A percentile compares a stretch with the other conserved stretches of the same genome.
Conservation (phyloP, 2,888 invertebrate species). For the Limnephilus marmoratus region DNA sequence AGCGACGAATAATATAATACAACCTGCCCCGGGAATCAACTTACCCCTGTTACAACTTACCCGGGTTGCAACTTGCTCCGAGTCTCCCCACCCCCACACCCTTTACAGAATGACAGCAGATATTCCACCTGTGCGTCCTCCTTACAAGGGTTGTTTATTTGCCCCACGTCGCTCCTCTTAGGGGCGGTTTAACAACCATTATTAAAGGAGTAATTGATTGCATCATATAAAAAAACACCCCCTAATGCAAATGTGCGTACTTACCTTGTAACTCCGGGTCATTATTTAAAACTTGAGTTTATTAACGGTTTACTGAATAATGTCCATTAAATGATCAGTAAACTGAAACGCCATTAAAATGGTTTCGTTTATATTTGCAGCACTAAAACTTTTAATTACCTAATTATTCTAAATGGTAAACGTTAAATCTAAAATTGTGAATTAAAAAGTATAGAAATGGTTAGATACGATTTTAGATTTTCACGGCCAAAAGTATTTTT, state of each 20-base stretch:
- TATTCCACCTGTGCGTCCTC: slow-evolving; percentile 29
- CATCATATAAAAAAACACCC: slow-evolving; percentile 24
- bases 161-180: slow-evolving; percentile 20
- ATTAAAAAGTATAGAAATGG: neutral
- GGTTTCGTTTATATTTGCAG: neutral
- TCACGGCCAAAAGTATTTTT: no score
- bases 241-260: neutral
- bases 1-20: slow-evolving; percentile 30
- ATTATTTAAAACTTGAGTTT: neutral
- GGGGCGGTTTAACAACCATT: slow-evolving; percentile 39
- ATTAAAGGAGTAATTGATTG: slow-evolving; percentile 43
- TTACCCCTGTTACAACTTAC: neutral
- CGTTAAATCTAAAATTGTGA: neutral
- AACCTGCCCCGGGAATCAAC: slow-evolving; percentile 2
- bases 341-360: neutral
- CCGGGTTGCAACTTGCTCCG: neutral
- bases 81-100: neutral
- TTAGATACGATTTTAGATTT: no score
- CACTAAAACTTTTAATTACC: neutral
- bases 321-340: neutral
- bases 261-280: neutral
- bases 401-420: neutral
- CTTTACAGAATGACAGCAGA: slow-evolving; percentile 20
- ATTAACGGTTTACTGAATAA: neutral
- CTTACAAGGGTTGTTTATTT: slow-evolving; percentile 33